A percentile compares a stretch with the other conserved stretches of the same genome.
phyloP scores from a whole-genome alignment of 2,113 vertebrate species.

The Oreocharis arfaki region DNA sequence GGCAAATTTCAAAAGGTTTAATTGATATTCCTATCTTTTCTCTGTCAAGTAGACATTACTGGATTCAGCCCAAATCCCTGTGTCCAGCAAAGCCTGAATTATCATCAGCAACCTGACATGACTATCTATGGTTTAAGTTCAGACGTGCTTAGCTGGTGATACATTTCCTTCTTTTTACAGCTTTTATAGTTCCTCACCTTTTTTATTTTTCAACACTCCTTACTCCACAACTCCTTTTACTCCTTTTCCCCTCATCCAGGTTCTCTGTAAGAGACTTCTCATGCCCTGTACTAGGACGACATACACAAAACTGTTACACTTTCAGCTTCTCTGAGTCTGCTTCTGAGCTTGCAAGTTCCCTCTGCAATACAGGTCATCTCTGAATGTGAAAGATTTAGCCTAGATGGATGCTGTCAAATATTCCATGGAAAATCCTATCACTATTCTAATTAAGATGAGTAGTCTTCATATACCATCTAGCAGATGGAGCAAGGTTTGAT shows the following conservation, averaged over 20 bases:
- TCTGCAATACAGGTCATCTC: background rate
- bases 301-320: background rate
- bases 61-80: background rate
- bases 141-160: background rate
- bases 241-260: background rate
- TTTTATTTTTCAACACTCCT: background rate
- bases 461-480: background rate
- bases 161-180: background rate
- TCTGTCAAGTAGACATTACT: background rate
- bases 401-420: background rate
- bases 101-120: background rate
- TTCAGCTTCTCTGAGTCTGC: background rate
- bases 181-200: background rate
- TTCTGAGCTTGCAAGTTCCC: background rate
- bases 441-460: background rate
- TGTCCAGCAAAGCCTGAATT: background rate
- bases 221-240: background rate
- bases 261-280: background rate
- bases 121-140: background rate
- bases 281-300: background rate
- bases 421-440: background rate
- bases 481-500: background rate
- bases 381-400: background rate
- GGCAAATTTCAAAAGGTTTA: background rate
- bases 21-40: background rate